These are phyloP conservation scores for Dyspetes luteomarginatus DNA, from an alignment of 2,888 invertebrate species.

Conservation along the genomic window DNA sequence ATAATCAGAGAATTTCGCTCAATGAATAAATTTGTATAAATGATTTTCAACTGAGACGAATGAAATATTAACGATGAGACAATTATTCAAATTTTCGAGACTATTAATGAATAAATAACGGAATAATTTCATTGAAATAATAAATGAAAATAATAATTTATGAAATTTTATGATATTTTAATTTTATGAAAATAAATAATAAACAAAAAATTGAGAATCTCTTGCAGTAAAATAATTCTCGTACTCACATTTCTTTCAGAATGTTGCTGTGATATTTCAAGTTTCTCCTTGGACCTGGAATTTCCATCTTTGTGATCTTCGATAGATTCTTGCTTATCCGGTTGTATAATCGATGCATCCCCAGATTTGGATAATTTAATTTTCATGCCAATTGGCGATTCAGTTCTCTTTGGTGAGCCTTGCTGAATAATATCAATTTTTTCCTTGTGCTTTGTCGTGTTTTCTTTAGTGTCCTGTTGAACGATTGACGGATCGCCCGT, in stretches of 20 bases:
- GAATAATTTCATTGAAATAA: too few species aligned
- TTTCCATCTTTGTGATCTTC: constrained; percentile 62
- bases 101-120: too few species aligned
- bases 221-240: too few species aligned
- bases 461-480: constrained; percentile 59
- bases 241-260: constrained; percentile 34
- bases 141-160: too few species aligned
- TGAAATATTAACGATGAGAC: too few species aligned
- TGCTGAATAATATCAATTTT: constrained; percentile 52
- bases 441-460: constrained; percentile 52
- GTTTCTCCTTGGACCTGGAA: constrained; percentile 66
- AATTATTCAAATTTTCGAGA: too few species aligned
- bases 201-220: constrained; percentile 25
- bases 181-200: too few species aligned
- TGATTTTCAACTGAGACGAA: too few species aligned
- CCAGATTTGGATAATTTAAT: constrained; percentile 68
- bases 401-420: constrained; percentile 75
- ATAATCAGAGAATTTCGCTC: too few species aligned
- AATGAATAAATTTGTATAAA: too few species aligned
- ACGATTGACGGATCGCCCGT: constrained; percentile 78
- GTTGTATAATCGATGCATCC: constrained; percentile 72
- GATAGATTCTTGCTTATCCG: constrained; percentile 65
- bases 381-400: constrained; percentile 76
- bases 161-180: too few species aligned
- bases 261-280: constrained; percentile 52